Evolutionary conservation across 2,888 invertebrate genomes (phyloP).

Genomic region (Pandemis corylana): DNA sequence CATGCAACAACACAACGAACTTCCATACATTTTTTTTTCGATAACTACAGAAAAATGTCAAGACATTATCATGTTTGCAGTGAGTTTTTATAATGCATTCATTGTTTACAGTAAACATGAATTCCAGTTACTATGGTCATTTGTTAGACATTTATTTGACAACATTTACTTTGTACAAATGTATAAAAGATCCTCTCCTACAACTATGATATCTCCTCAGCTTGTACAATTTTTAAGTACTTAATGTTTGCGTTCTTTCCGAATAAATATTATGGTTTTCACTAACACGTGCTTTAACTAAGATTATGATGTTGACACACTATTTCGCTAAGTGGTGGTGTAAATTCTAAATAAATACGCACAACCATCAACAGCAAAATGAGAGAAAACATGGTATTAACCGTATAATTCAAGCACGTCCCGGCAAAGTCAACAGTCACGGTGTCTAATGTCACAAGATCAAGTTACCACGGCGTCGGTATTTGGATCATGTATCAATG

Average conservation of each 20-base stretch:
- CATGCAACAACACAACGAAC: slow-evolving; percentile 47
- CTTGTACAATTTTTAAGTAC: neutral
- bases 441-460: slow-evolving; percentile 37
- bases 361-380: slow-evolving; percentile 8
- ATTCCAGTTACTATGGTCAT: too few relatives aligned
- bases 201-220: neutral
- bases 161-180: too few relatives aligned
- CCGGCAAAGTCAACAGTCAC: slow-evolving; percentile 23
- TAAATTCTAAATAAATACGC: slow-evolving; percentile 7
- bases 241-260: neutral
- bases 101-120: too few relatives aligned
- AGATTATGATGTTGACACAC: slow-evolving; percentile 9
- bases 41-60: neutral
- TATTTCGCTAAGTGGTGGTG: slow-evolving; percentile 12
- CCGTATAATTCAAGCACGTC: slow-evolving; percentile 23
- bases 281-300: neutral
- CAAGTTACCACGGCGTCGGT: slow-evolving; percentile 35
- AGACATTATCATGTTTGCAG: neutral
- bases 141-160: too few relatives aligned
- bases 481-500: slow-evolving; percentile 50
- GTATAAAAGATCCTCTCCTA: neutral
- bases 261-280: slow-evolving; percentile 5
- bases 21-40: slow-evolving; percentile 22
- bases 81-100: too few relatives aligned
- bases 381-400: slow-evolving; percentile 32